phyloP scores from a whole-genome alignment of 2,888 invertebrate species.

The Drosophila fungiperda region DNA sequence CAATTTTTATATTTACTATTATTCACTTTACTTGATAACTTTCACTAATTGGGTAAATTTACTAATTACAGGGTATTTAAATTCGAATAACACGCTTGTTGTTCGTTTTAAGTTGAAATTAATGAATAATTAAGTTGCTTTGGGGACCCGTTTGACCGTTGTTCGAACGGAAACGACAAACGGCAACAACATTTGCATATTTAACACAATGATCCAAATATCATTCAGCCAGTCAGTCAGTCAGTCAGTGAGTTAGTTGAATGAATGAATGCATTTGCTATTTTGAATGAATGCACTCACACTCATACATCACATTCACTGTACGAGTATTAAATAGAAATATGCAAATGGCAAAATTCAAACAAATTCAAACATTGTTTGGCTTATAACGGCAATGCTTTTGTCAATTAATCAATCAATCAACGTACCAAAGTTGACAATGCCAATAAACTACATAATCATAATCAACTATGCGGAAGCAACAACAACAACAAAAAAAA shows the following conservation, averaged over 20 bases:
- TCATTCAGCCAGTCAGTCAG: conserved; percentile 12
- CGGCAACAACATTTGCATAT: conserved; percentile 73
- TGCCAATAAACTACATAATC: conserved; percentile 36
- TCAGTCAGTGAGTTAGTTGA: background rate
- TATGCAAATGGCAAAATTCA: conserved; percentile 56
- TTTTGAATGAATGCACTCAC: conserved; percentile 13
- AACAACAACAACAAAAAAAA: conserved; percentile 21
- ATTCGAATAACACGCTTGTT: conserved; percentile 34
- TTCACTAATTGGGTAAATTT: background rate
- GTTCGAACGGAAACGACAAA: conserved; percentile 52
- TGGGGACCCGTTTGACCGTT: conserved; percentile 40
- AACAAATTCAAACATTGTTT: conserved; percentile 30
- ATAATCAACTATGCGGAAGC: conserved; percentile 70
- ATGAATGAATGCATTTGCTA: conserved; percentile 5
- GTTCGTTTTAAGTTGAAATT: conserved; percentile 74
- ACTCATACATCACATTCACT: background rate
- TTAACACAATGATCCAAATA: conserved; percentile 77
- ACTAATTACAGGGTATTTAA: conserved; percentile 10
- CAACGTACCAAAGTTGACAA: conserved; percentile 48
- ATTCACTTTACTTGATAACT: background rate
- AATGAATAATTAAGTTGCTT: conserved; percentile 78
- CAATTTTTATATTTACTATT: no score
- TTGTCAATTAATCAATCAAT: conserved; percentile 84
- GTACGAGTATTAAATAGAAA: conserved; percentile 42
- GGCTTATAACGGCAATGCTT: conserved; percentile 74